phyloP scores from a whole-genome alignment of 1,140 invertebrate genomes.

The Chrysomallon squamiferum region DNA sequence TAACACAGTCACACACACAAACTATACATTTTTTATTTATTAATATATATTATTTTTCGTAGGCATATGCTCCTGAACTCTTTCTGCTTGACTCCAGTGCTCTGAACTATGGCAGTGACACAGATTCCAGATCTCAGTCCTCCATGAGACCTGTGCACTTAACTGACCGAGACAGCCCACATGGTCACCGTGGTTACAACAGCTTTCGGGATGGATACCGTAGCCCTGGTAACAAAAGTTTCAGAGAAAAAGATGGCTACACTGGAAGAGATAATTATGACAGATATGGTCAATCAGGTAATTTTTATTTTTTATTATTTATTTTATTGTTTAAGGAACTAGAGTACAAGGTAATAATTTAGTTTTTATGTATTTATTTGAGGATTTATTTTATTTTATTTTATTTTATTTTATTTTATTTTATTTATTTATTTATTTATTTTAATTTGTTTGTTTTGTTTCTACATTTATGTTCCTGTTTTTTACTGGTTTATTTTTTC shows the following conservation, averaged over 20 bases:
- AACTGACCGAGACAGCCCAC: constrained; percentile 1
- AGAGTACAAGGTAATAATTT: too few relatives aligned
- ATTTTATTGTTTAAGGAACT: too few relatives aligned
- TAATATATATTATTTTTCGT: background rate
- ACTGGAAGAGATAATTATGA: background rate
- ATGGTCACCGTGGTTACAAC: constrained; percentile 1
- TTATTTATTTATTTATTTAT: too few relatives aligned
- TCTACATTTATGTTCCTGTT: too few relatives aligned
- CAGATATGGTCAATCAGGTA: background rate
- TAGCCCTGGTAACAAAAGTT: background rate
- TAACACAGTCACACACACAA: too few relatives aligned
- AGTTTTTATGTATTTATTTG: too few relatives aligned
- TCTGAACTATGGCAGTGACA: constrained; percentile 23
- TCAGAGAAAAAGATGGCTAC: constrained; percentile 3
- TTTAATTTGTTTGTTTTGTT: too few relatives aligned
- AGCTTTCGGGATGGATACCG: constrained; percentile 18
- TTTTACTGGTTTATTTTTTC: too few relatives aligned
- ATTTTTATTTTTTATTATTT: background rate
- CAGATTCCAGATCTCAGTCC: constrained; percentile 25
- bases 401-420: too few relatives aligned
- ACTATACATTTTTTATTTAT: too few relatives aligned
- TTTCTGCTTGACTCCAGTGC: constrained; percentile 37
- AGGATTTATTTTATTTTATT: too few relatives aligned
- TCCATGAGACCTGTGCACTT: constrained; percentile 8
- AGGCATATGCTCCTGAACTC: constrained; percentile 47